Base-by-base conservation (phyloP, 2,797 vertebrate species). In the Bradypus variegatus region DNA sequence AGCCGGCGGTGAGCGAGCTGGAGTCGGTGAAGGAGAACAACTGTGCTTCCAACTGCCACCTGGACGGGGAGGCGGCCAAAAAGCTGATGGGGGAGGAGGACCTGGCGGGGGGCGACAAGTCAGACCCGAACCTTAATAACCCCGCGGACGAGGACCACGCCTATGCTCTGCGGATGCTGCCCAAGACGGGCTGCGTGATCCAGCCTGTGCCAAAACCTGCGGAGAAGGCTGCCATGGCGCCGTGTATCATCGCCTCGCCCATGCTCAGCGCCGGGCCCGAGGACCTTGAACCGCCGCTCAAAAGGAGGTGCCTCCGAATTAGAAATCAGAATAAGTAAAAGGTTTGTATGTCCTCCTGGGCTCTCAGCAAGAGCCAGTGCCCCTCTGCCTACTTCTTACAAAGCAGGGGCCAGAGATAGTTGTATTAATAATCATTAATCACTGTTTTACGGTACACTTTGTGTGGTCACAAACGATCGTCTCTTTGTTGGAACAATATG, bases 311-410 rank as follows among this genome's bases (percentile, higher is more conserved):
- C 97, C 98, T 99, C 98, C 99, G 99, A 98, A 99, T 99, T 97
- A 98, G 99, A 98, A 99, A 99, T 98, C 99, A 99, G 98, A 99
- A 99, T 98, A 99, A 99, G 98, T 99, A 98, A 95, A 98, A 98
- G 98, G 98, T 98, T 98, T 97, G 98, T 98, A 97, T 97, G 94
- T 96, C 96, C 94, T 41, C 94, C 93, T 12, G 79, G 90, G 73
- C 80, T 6, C 31, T 67, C 58, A 41, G 4, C 76, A 31, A 14
- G 33, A 72, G 77, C 58, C 80, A 1, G n/a, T 29, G 86, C 84
- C 0, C 89, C 64, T 65, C 76, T 41, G 38, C 81, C 78, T 73
- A 18, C 86, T 90, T 19, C 78, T 50, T 15, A 2, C 8, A 8
- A 75, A 89, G 91, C 69, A 2, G 78, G 73, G 78, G 79, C 14